These are phyloP conservation scores for Ophraella communa DNA, from an alignment of 2,888 invertebrate genomes.

Conservation along the genomic window DNA sequence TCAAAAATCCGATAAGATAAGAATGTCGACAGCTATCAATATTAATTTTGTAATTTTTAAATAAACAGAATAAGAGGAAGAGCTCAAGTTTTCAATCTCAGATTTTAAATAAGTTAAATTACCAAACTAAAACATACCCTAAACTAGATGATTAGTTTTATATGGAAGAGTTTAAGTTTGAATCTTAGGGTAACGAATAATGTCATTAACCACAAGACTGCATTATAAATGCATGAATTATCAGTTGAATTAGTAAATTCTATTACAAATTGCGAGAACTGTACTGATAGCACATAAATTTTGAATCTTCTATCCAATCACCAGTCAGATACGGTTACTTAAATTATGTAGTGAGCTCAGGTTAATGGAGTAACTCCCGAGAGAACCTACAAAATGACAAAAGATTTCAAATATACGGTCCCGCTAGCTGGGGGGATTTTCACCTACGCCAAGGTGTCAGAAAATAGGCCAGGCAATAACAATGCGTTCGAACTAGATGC, in stretches of 20 bases:
- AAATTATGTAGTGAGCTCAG: slow-evolving; percentile 23
- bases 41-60: too few relatives aligned
- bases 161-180: too few relatives aligned
- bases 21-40: too few relatives aligned
- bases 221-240: too few relatives aligned
- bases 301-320: slow-evolving; percentile 13
- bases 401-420: slow-evolving; percentile 26
- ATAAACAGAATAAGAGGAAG: too few relatives aligned
- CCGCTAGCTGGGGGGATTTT: slow-evolving; percentile 18
- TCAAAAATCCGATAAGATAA: too few relatives aligned
- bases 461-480: slow-evolving; percentile 2
- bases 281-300: slow-evolving; percentile 4
- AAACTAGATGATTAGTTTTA: too few relatives aligned
- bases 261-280: neutral
- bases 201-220: too few relatives aligned
- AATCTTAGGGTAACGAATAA: too few relatives aligned
- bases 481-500: neutral
- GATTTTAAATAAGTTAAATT: too few relatives aligned
- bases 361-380: slow-evolving; percentile 25
- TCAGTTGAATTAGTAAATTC: neutral
- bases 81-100: too few relatives aligned
- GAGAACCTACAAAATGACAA: slow-evolving; percentile 20
- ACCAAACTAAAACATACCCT: too few relatives aligned
- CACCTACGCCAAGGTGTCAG: slow-evolving; percentile 22
- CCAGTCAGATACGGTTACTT: slow-evolving; percentile 15